These are phyloP conservation scores for Ceyx melanurus DNA, from an alignment of 2,113 vertebrate genomes.

Conservation along the genomic window DNA sequence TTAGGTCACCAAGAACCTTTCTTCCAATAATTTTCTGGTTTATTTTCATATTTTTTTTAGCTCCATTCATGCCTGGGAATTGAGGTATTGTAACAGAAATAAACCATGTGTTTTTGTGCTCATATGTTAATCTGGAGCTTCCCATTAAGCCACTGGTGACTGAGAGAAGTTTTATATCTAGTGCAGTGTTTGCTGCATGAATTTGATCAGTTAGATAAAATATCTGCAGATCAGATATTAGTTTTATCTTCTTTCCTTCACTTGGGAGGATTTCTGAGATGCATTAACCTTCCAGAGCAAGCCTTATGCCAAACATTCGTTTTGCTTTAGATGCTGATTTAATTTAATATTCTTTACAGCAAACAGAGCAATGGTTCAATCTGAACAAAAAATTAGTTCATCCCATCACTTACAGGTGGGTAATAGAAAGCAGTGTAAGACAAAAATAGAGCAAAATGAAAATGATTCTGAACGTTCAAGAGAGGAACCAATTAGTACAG, in stretches of 20 bases:
- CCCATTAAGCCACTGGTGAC: not conserved
- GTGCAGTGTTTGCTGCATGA: not conserved
- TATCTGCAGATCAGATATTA: too few relatives aligned
- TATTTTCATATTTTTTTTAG: not conserved
- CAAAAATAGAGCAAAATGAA: not conserved
- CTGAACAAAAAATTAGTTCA: not conserved
- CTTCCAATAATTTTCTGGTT: not conserved
- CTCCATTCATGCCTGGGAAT: not conserved
- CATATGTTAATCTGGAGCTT: not conserved
- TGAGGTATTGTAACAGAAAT: not conserved
- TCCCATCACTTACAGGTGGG: not conserved
- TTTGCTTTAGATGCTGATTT: constrained; percentile 8
- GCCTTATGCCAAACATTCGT: not conserved
- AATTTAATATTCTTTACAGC: not conserved
- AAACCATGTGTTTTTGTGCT: not conserved
- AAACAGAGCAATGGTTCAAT: constrained; percentile 24
- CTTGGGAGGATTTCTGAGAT: not conserved
- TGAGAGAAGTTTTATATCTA: not conserved
- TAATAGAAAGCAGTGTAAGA: not conserved
- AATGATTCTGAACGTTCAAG: not conserved
- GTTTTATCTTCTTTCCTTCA: not conserved
- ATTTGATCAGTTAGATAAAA: not conserved
- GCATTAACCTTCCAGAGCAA: constrained; percentile 1
- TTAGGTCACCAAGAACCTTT: not conserved
- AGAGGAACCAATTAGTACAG: not conserved